Percentiles rank a stretch among this genome's conserved stretches.
Conservation (phyloP, 2,888 invertebrate genomes). For the Agonopterix alstromeriana region DNA sequence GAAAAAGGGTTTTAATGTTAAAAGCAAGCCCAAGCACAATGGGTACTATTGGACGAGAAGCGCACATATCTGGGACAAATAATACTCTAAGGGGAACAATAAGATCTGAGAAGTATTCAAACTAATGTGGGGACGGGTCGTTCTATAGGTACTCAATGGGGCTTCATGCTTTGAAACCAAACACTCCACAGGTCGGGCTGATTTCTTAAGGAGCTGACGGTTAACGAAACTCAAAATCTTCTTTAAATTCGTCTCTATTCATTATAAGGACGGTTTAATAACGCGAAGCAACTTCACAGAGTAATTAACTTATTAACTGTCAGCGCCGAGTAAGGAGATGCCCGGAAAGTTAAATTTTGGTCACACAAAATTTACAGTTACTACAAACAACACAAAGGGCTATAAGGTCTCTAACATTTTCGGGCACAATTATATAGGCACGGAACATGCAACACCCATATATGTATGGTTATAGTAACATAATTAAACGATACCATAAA, state of each 20-base stretch:
- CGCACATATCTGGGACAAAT: constrained; percentile 50
- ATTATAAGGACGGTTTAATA: not conserved
- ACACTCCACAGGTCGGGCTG: constrained; percentile 44
- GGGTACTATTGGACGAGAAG: constrained; percentile 52
- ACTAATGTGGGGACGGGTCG: constrained; percentile 44
- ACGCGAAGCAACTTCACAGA: not conserved
- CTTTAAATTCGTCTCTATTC: not conserved
- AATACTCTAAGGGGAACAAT: constrained; percentile 52
- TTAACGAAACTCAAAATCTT: constrained; percentile 30
- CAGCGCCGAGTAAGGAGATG: constrained; percentile 51
- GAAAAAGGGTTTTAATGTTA: constrained; percentile 40
- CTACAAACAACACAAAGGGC: constrained; percentile 74
- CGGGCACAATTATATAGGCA: constrained; percentile 64
- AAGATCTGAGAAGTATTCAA: constrained; percentile 49
- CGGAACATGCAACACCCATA: constrained; percentile 75
- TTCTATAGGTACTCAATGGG: constrained; percentile 42
- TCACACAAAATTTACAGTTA: constrained; percentile 59
- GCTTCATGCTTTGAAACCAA: constrained; percentile 67
- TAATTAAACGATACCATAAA: constrained; percentile 25
- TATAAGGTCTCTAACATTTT: constrained; percentile 67
- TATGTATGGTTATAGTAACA: constrained; percentile 53
- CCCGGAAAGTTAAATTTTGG: constrained; percentile 40
- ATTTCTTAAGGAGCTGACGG: constrained; percentile 55
- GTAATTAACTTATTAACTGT: constrained; percentile 41
- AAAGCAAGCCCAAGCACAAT: constrained; percentile 74